Evolutionary conservation across 2,888 invertebrate species (phyloP).

Genomic region (Phasia obesa): DNA sequence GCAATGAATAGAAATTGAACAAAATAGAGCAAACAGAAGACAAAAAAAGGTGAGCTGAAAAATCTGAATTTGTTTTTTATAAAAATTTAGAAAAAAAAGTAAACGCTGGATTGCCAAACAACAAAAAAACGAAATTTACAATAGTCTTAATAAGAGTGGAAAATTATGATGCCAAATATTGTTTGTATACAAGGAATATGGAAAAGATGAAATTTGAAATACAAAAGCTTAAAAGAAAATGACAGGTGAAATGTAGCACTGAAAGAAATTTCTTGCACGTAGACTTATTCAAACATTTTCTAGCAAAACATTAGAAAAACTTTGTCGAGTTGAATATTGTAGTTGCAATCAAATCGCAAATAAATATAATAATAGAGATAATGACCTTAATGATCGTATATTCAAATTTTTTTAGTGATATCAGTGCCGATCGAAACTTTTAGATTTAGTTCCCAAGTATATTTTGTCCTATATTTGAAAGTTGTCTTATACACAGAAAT

Average conservation of each 20-base stretch:
- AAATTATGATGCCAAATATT: constrained; percentile 69
- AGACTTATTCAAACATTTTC: neutral
- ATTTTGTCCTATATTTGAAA: too few species aligned
- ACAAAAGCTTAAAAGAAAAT: constrained; percentile 60
- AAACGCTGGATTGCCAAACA: neutral
- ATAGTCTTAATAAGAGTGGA: constrained; percentile 45
- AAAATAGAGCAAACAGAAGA: constrained; percentile 59
- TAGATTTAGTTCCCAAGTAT: too few species aligned
- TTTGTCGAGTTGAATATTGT: too few species aligned
- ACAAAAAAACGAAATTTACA: constrained; percentile 33
- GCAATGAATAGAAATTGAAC: constrained; percentile 75
- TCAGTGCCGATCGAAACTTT: too few species aligned
- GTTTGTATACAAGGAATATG: constrained; percentile 19
- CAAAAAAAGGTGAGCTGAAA: constrained; percentile 23
- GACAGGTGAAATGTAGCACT: constrained; percentile 59
- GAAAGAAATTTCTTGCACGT: constrained; percentile 30
- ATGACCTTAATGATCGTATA: too few species aligned
- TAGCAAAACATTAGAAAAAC: neutral
- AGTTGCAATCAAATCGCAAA: too few species aligned
- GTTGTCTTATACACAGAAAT: too few species aligned
- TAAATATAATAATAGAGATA: too few species aligned
- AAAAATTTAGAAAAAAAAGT: constrained; percentile 27
- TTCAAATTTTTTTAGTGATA: too few species aligned
- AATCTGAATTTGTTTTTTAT: constrained; percentile 58
- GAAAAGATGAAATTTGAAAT: constrained; percentile 47